phyloP scores from a whole-genome alignment of 2,888 invertebrate species.

The Cheilosia vernalis region DNA sequence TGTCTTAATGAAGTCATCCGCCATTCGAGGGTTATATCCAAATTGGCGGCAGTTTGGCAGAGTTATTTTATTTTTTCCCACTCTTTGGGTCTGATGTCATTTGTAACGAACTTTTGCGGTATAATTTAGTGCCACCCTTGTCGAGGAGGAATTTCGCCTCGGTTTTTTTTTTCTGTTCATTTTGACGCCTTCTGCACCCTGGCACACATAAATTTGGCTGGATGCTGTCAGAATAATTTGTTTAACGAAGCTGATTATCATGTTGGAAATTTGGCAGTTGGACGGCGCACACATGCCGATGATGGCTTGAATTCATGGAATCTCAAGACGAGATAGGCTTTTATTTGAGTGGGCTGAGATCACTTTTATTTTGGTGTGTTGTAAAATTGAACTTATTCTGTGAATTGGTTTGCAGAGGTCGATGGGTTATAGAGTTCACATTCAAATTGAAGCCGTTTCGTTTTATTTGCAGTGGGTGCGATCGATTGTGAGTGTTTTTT shows the following conservation, averaged over 20 bases:
- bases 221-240: constrained; percentile 69
- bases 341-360: constrained; percentile 29
- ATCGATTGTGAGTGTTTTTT: background rate
- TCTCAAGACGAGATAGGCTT: background rate
- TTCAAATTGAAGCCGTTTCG: background rate
- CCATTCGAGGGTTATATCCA: constrained; percentile 15
- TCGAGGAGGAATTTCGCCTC: constrained; percentile 29
- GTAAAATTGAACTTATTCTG: background rate
- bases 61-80: constrained; percentile 25
- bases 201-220: constrained; percentile 66
- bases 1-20: constrained; percentile 56
- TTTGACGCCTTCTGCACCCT: constrained; percentile 52
- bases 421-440: constrained; percentile 4
- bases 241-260: constrained; percentile 66
- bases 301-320: constrained; percentile 22
- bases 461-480: background rate
- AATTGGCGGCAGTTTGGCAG: constrained; percentile 5
- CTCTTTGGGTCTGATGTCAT: constrained; percentile 59
- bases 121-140: constrained; percentile 57
- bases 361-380: constrained; percentile 28
- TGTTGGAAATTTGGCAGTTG: constrained; percentile 56
- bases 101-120: constrained; percentile 64
- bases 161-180: constrained; percentile 14
- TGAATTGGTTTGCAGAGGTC: background rate
- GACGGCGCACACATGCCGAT: constrained; percentile 24